These are phyloP conservation scores for Ahaetulla prasina DNA, from an alignment of 2,113 vertebrate species.

Conservation along the genomic window DNA sequence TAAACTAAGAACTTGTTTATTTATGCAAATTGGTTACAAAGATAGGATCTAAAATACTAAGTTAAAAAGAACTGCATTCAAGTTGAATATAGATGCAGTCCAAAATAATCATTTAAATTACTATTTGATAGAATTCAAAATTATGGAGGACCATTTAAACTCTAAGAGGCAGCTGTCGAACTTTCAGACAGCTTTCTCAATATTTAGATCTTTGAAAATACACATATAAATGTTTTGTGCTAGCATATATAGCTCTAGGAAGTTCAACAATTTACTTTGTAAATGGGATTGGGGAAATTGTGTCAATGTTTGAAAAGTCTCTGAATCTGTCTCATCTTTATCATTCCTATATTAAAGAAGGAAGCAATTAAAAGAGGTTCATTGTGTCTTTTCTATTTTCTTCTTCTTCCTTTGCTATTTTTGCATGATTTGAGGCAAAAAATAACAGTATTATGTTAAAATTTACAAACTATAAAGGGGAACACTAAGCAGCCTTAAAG, in stretches of 20 bases:
- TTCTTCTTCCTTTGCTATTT: conserved; percentile 2
- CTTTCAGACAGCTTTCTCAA: conserved; percentile 36
- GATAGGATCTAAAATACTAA: neutral
- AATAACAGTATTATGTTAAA: neutral
- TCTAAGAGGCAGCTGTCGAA: conserved; percentile 42
- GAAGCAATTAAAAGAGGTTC: conserved; percentile 1
- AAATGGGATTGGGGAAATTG: conserved; percentile 17
- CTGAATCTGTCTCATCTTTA: neutral
- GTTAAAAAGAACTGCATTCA: neutral
- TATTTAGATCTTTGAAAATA: conserved; percentile 39
- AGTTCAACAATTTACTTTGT: conserved; percentile 37
- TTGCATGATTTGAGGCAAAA: neutral
- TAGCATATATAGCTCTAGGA: conserved; percentile 32
- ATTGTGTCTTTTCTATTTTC: conserved; percentile 10
- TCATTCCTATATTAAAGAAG: conserved; percentile 29
- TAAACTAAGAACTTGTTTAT: neutral
- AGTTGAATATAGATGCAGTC: neutral
- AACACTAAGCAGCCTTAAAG: neutral
- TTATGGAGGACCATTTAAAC: neutral
- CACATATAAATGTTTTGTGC: conserved; percentile 24
- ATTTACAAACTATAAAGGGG: neutral
- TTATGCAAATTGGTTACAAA: neutral
- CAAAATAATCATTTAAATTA: neutral
- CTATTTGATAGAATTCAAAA: neutral
- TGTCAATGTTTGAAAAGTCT: conserved; percentile 19